Evolutionary conservation across 2,888 invertebrate species (phyloP).

Genomic region (Aelia acuminata): DNA sequence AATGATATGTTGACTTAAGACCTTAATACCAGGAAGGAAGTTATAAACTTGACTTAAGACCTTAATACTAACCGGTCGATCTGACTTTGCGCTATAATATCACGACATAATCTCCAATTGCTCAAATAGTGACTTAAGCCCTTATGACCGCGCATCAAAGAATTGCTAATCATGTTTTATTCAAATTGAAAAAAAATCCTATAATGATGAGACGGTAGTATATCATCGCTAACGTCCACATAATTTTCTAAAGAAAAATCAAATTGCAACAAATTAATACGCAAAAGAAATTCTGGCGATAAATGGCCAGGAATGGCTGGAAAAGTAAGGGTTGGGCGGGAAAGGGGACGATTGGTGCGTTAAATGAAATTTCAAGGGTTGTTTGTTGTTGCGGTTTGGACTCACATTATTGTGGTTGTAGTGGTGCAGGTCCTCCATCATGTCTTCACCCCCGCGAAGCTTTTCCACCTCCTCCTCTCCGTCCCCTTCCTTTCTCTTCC

Average conservation of each 20-base stretch:
- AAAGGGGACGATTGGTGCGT: neutral
- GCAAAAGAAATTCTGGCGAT: neutral
- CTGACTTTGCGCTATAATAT: no score
- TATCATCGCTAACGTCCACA: neutral
- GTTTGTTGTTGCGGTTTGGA: slow-evolving; percentile 31
- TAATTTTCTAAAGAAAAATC: neutral
- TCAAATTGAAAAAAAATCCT: neutral
- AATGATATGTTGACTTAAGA: no score
- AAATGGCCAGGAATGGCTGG: neutral
- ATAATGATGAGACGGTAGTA: neutral
- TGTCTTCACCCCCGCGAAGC: slow-evolving; percentile 56
- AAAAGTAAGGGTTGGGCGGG: neutral
- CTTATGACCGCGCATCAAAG: no score
- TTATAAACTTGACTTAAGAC: no score
- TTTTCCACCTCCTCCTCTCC: slow-evolving; percentile 67
- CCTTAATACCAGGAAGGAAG: no score
- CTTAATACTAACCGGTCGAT: no score
- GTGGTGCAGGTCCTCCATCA: slow-evolving; percentile 55
- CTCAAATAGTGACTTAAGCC: no score
- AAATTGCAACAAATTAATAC: neutral
- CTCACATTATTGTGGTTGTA: slow-evolving; percentile 63
- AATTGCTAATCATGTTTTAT: no score
- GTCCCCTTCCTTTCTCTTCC: slow-evolving; percentile 71
- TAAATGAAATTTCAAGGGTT: slow-evolving; percentile 33
- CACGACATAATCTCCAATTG: no score